A percentile compares a stretch with the other conserved stretches of the same genome.
phyloP scores from a whole-genome alignment of 2,113 vertebrate genomes.

The Platysternon megacephalum region DNA sequence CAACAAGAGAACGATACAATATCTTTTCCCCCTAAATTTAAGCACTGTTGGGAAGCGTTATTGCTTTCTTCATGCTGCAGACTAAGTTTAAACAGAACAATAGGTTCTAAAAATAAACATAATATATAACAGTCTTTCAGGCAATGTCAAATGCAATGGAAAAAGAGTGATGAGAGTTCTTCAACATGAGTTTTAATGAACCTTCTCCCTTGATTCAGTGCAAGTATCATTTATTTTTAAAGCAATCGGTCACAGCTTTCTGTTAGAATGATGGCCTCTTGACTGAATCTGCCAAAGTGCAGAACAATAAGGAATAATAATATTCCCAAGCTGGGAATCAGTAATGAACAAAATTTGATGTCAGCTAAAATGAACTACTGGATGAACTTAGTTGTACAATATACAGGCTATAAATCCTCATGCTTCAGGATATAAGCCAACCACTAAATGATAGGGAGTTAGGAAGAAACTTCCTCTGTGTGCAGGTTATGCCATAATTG shows the following conservation, averaged over 20 bases:
- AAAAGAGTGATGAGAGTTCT: slow-evolving; percentile 71
- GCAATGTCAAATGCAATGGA: slow-evolving; percentile 72
- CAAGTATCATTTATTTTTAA: slow-evolving; percentile 76
- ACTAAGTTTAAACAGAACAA: slow-evolving; percentile 65
- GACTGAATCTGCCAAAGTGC: slow-evolving; percentile 65
- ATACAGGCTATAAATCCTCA: background rate
- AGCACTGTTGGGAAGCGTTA: slow-evolving; percentile 46
- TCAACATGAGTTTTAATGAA: slow-evolving; percentile 75
- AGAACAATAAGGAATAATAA: slow-evolving; percentile 71
- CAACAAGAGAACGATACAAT: background rate
- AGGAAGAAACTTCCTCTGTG: slow-evolving; percentile 36
- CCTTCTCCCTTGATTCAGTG: slow-evolving; percentile 52
- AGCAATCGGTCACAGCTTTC: slow-evolving; percentile 64
- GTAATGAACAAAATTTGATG: slow-evolving; percentile 60
- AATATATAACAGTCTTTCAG: slow-evolving; percentile 68
- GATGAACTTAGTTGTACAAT: slow-evolving; percentile 13
- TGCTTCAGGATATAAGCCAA: slow-evolving; percentile 3
- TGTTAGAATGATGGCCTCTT: slow-evolving; percentile 65
- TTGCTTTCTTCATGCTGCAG: slow-evolving; percentile 37
- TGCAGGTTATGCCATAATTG: background rate
- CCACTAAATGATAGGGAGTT: slow-evolving; percentile 26
- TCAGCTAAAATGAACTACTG: slow-evolving; percentile 39
- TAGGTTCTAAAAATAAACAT: slow-evolving; percentile 79
- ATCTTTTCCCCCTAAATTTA: slow-evolving; percentile 27
- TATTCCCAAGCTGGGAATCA: slow-evolving; percentile 33